phyloP scores from a whole-genome alignment of 2,113 vertebrate species.

The Pelecanoides urinatrix region DNA sequence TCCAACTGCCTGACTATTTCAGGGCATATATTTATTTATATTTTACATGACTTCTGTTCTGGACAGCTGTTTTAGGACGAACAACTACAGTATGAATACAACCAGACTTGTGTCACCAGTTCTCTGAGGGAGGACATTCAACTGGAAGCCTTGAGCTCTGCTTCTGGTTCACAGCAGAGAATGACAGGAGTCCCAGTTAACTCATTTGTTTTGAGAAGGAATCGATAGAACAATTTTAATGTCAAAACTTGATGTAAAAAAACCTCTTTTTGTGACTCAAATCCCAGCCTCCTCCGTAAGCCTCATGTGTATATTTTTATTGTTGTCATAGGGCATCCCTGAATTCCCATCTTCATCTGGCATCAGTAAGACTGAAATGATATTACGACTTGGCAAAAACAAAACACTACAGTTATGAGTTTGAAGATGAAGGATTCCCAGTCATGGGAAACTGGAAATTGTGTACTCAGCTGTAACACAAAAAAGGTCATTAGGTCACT shows the following conservation, averaged over 20 bases:
- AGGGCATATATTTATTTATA: not conserved
- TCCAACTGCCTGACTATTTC: not conserved
- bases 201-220: not conserved
- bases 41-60: not conserved
- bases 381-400: not conserved
- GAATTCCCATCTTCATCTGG: not conserved
- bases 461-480: not conserved
- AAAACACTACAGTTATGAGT: not conserved
- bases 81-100: not conserved
- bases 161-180: not conserved
- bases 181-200: not conserved
- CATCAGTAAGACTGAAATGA: not conserved
- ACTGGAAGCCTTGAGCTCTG: not conserved
- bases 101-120: not conserved
- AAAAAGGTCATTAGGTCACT: not conserved
- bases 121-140: not conserved
- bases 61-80: not conserved
- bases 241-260: not conserved
- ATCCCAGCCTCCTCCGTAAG: not conserved
- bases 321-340: not conserved
- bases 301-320: not conserved
- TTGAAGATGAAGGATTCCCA: not conserved
- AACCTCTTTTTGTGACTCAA: not conserved
- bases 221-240: not conserved
- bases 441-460: not conserved